Evolutionary conservation across 64 coral and sea anemone species (phyloP), one percentile per base, ranked within the genome.

Genomic region (Exaiptasia diaphana): DNA sequence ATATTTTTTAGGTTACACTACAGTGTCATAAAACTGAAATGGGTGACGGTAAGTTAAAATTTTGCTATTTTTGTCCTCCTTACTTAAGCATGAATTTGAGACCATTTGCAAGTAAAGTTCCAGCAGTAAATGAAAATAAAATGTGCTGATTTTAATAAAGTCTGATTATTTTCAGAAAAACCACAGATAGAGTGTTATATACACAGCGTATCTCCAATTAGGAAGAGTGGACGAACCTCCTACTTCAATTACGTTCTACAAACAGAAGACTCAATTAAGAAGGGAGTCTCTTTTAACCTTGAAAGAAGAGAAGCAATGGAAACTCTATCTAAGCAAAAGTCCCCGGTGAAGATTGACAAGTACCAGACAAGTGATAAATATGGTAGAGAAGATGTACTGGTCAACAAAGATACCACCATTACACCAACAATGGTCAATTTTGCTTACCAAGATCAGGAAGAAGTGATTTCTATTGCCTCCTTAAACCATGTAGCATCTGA

Each of bases 201-300:
- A 38, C 82, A 92, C 83, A 74, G 54, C 42, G 82, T 86, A 11
- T 81, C 83, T 29, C 90, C 90, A 13, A 2, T 93, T 33, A 85
- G 86, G 76, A 81, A 75, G 58, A 55, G 64, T 42, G 57, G 70
- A 32, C 32, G 61, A 44, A 73, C 77, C 59, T 20, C 15, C 24
- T 94, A 94, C 67, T 49, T 94, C 45, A 88, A 80, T 73, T 88
- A 78, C 85, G 72, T 17, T 62, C 85, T 88, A 18, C 91, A 88
- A 60, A 88, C 85, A 77, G 68, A 93, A 53, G 12, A 52, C 59
- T 57, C 74, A 18, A 41, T 93, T 8, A 10, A 83, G 49, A 88
- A 48, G 48, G 62, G 78, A 73, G 85, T 94, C 21, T 88, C 71
- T 60, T 93, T 93, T 88, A 71, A 83, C 73, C 62, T 69, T 83